These are phyloP conservation scores for Physocephala rufipes DNA, from an alignment of 2,888 invertebrate genomes.

Conservation along the genomic window DNA sequence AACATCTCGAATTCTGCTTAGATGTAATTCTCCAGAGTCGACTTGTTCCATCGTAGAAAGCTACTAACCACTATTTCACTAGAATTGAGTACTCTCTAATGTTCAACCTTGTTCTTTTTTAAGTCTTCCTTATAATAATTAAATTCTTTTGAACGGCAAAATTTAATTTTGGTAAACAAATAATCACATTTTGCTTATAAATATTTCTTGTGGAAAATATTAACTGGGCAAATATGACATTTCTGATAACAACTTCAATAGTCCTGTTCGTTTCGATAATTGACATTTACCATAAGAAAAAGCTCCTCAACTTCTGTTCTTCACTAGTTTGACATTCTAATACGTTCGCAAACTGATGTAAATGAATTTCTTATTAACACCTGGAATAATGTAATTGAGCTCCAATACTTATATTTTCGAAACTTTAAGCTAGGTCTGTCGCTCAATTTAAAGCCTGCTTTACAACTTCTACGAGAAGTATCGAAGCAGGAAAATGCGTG, in stretches of 20 bases:
- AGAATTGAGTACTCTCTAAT: conserved; percentile 28
- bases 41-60: conserved; percentile 58
- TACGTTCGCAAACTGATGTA: conserved; percentile 6
- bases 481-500: no score
- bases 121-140: conserved; percentile 4
- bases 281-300: conserved; percentile 34
- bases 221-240: conserved; percentile 50
- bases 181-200: conserved; percentile 53
- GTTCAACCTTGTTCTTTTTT: conserved; percentile 32
- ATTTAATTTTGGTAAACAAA: conserved; percentile 46
- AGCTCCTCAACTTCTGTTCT: conserved; percentile 39
- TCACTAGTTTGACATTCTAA: conserved; percentile 47
- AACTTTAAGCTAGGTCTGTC: no score
- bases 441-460: no score
- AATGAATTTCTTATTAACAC: no score
- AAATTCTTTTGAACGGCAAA: conserved; percentile 25
- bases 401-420: no score
- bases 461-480: no score
- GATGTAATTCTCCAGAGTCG: conserved; percentile 60
- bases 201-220: conserved; percentile 49
- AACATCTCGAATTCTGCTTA: conserved; percentile 61
- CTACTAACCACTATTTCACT: conserved; percentile 39
- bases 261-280: conserved; percentile 44
- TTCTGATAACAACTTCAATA: conserved; percentile 50
- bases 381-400: no score